Percentiles rank a stretch among this genome's conserved stretches.
phyloP scores from a whole-genome alignment of 2,888 invertebrate genomes.

The Scelioninae gen. 1 region DNA sequence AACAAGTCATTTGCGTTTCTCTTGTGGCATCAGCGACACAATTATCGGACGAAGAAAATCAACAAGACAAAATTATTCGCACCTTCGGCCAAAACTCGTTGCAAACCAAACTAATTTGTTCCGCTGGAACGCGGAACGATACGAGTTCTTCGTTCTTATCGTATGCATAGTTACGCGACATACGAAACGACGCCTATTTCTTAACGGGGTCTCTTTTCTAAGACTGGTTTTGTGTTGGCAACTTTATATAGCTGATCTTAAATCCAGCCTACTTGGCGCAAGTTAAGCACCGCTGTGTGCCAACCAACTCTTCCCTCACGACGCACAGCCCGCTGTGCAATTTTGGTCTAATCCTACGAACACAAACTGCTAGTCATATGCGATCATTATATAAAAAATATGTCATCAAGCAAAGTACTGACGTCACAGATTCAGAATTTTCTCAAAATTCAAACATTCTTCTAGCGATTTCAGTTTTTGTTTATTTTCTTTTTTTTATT shows the following conservation, averaged over 20 bases:
- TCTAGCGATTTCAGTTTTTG: too few species aligned
- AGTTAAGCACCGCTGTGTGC: conserved; percentile 63
- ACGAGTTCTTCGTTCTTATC: conserved; percentile 72
- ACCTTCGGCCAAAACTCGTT: conserved; percentile 48
- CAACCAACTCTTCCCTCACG: conserved; percentile 47
- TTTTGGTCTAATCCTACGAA: conserved; percentile 52
- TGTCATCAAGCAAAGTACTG: conserved; percentile 1
- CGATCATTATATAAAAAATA: conserved; percentile 52
- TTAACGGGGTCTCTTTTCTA: conserved; percentile 60
- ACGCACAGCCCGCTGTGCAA: conserved; percentile 55
- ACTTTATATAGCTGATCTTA: conserved; percentile 78
- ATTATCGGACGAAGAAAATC: conserved; percentile 38
- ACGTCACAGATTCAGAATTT: conserved; percentile 8
- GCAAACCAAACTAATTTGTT: conserved; percentile 32
- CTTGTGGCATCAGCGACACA: conserved; percentile 20
- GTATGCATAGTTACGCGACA: conserved; percentile 71
- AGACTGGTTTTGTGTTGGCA: conserved; percentile 65
- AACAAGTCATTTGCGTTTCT: conserved; percentile 33
- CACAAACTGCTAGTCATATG: conserved; percentile 55
- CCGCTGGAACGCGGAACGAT: conserved; percentile 34
- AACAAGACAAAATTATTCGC: conserved; percentile 46
- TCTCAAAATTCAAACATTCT: too few species aligned
- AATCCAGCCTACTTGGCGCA: conserved; percentile 79
- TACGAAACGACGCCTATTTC: conserved; percentile 65
- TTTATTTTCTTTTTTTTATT: neutral